Evolutionary conservation across 2,888 invertebrate genomes (phyloP).

Genomic region (Thalpophila matura): DNA sequence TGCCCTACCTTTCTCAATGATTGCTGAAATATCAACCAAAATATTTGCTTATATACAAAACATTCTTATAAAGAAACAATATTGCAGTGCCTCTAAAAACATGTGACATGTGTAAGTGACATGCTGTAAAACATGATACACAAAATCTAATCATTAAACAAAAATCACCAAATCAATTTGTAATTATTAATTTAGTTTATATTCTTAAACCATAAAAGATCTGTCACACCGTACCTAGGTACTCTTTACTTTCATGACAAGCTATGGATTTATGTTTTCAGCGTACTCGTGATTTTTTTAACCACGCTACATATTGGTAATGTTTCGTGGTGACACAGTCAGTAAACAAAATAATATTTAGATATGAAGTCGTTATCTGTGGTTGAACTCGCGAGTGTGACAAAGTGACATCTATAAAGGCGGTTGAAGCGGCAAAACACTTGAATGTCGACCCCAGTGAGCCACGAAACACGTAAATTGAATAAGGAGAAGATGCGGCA

Average conservation of each 20-base stretch:
- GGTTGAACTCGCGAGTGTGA: constrained; percentile 79
- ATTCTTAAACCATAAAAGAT: no score
- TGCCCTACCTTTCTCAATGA: no score
- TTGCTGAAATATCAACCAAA: no score
- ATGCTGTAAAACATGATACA: no score
- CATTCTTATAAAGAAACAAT: no score
- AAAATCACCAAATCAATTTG: no score
- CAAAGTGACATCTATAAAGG: constrained; percentile 85
- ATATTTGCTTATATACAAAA: no score
- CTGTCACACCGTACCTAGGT: no score
- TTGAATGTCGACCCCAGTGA: constrained; percentile 74
- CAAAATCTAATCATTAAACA: no score
- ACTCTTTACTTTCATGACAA: not conserved
- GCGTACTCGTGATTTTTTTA: constrained; percentile 18
- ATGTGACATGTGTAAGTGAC: no score
- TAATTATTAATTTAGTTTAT: no score
- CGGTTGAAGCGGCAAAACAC: constrained; percentile 82
- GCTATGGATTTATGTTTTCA: not conserved
- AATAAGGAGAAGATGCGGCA: constrained; percentile 60
- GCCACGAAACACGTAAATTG: constrained; percentile 71
- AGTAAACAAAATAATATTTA: constrained; percentile 70
- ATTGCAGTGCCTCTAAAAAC: no score
- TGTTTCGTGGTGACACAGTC: constrained; percentile 64
- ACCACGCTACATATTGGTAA: constrained; percentile 43
- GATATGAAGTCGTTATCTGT: constrained; percentile 80